Evolutionary conservation across 2,888 invertebrate genomes (phyloP).

Genomic region (Drosophila acutilabella): DNA sequence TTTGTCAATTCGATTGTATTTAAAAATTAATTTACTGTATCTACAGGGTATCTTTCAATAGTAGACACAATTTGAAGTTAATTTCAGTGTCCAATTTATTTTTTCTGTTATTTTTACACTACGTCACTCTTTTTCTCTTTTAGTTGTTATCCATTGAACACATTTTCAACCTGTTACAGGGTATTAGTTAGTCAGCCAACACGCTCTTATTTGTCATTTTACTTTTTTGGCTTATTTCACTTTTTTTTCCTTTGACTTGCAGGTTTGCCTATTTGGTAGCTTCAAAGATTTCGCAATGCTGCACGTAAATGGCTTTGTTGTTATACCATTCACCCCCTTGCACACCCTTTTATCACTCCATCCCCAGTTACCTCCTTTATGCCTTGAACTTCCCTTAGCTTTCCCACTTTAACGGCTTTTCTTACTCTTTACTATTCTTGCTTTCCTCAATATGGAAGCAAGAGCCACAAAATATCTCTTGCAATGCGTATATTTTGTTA

Average conservation of each 20-base stretch:
- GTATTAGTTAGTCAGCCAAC: not conserved
- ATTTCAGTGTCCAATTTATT: no score
- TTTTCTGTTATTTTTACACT: not conserved
- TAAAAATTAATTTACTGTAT: not conserved
- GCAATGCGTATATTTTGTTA: slow-evolving; percentile 55
- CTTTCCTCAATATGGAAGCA: slow-evolving; percentile 30
- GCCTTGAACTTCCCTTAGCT: not conserved
- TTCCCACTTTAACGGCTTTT: not conserved
- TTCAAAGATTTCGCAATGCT: slow-evolving; percentile 54
- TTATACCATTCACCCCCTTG: slow-evolving; percentile 30
- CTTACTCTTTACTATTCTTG: slow-evolving; percentile 8
- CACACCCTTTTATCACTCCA: not conserved
- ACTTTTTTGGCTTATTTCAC: slow-evolving; percentile 11
- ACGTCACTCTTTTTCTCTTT: not conserved
- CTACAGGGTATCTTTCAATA: not conserved
- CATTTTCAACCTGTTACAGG: not conserved
- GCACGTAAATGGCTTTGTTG: slow-evolving; percentile 63
- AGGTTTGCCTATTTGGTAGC: slow-evolving; percentile 48
- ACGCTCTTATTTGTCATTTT: not conserved
- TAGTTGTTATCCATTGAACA: not conserved
- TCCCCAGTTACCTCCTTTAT: not conserved
- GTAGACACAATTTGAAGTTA: no score
- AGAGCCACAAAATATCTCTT: slow-evolving; percentile 37
- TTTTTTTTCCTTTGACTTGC: slow-evolving; percentile 37
- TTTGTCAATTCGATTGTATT: not conserved